Evolutionary conservation across 1,140 invertebrate genomes (phyloP).

Genomic region (Danaus plexippus): DNA sequence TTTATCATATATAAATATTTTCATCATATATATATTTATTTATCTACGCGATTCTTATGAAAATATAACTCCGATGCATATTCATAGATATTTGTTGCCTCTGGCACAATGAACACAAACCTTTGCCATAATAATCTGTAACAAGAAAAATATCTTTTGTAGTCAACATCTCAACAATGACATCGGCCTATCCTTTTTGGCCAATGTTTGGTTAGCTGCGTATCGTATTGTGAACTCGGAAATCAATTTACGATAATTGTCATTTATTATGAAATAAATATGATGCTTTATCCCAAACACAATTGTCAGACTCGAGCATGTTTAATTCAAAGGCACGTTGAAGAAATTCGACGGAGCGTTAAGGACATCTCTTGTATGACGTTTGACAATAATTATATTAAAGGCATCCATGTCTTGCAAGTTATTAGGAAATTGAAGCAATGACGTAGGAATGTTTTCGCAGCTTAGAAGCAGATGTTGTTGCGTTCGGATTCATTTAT

Average conservation of each 20-base stretch:
- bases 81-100: slow-evolving; percentile 51
- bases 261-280: slow-evolving; percentile 72
- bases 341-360: slow-evolving; percentile 45
- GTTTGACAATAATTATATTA: slow-evolving; percentile 65
- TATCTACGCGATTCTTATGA: too few species aligned
- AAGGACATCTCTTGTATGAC: slow-evolving; percentile 36
- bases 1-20: too few species aligned
- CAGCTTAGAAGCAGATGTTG: slow-evolving; percentile 59
- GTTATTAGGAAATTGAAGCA: slow-evolving; percentile 55
- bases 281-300: slow-evolving; percentile 53
- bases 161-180: slow-evolving; percentile 38
- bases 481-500: too few species aligned
- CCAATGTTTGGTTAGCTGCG: slow-evolving; percentile 70
- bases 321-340: slow-evolving; percentile 38
- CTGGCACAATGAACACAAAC: slow-evolving; percentile 35
- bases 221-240: slow-evolving; percentile 41
- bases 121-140: slow-evolving; percentile 29
- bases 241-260: slow-evolving; percentile 71
- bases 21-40: too few species aligned
- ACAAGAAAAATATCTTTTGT: slow-evolving; percentile 32
- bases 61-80: slow-evolving; percentile 10
- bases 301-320: slow-evolving; percentile 35
- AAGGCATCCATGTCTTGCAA: slow-evolving; percentile 38
- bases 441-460: slow-evolving; percentile 60
- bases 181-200: slow-evolving; percentile 49